phyloP scores from a whole-genome alignment of 2,888 invertebrate species.

The Coelinius sp. region DNA sequence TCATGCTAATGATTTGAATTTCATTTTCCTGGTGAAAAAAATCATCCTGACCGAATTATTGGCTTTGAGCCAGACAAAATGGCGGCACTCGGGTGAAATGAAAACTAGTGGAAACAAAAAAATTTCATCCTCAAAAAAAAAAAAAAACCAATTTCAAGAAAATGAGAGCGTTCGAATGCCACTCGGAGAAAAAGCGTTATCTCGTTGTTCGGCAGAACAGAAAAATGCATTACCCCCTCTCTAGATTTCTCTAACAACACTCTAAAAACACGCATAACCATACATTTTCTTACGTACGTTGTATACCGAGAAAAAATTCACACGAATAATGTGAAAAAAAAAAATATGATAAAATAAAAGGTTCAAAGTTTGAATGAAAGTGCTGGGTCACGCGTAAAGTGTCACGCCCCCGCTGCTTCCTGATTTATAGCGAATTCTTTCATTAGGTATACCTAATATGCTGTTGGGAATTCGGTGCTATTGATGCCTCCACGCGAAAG shows the following conservation, averaged over 20 bases:
- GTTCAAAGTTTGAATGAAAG: constrained; percentile 47
- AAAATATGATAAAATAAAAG: constrained; percentile 31
- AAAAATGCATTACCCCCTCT: constrained; percentile 54
- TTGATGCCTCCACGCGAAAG: constrained; percentile 31
- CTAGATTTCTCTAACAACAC: background rate
- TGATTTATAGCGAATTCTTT: constrained; percentile 59
- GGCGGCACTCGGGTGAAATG: background rate
- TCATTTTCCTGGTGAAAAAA: background rate
- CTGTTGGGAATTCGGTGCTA: constrained; percentile 43
- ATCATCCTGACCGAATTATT: background rate
- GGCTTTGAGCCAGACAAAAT: constrained; percentile 13
- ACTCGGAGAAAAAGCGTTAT: constrained; percentile 58
- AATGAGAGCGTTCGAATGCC: constrained; percentile 65
- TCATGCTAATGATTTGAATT: background rate
- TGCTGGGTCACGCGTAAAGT: constrained; percentile 55
- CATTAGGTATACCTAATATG: constrained; percentile 54
- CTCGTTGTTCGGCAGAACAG: constrained; percentile 55
- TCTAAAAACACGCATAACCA: background rate
- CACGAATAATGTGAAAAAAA: background rate
- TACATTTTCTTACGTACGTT: background rate
- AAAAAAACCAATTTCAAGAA: constrained; percentile 40
- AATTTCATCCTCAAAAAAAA: background rate
- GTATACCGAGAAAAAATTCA: background rate
- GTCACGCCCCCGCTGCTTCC: constrained; percentile 47
- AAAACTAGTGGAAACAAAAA: background rate